Base-by-base conservation (phyloP, 2,797 vertebrate genomes). In the Tauraco hartlaubi region DNA sequence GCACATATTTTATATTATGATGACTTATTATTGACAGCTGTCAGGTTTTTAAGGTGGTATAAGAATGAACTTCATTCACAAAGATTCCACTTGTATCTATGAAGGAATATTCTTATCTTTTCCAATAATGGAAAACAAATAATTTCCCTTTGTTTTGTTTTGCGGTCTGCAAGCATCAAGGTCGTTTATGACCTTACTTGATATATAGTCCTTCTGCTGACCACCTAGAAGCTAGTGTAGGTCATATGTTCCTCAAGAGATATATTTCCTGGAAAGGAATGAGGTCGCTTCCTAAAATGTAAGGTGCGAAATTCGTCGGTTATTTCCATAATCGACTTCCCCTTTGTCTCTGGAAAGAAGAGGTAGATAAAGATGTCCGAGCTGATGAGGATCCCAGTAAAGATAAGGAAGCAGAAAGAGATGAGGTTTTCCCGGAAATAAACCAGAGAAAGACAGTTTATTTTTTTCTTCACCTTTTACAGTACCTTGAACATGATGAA, bases 311-410 rank as follows among this genome's bases (percentile, higher is more conserved):
- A 98, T 83, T 99, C 98, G 33, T 96, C 39, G 0, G 97, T 97
- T 96, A 99, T 99, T 96, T 97, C 98, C 6, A 97, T 93, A 29
- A 98, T 59, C 25, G 98, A 98, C 95, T 99, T 99, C 74, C 98
- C 98, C 80, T 98, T 99, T 35, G 98, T 99, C 93, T 99, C 98
- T 4, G 98, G 98, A 71, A 99, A 96, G 85, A 99, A 98, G 49
- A 99, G 41, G 64, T 97, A 97, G 23, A 98, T 94, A 44, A 95
- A 99, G 43, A 98, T 28, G 11, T 98, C 97, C 9, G 97, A 97
- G n/a, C 97, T 90, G 76, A 98, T 78, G 83, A 98, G 98, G 51
- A 99, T 95, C 0, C 54, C 58, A 6, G 94, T 97, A 64, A 99
- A 99, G 26, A 98, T 98, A 79, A 99, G 86, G 20, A 98, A 99